Percentiles rank a stretch among this genome's conserved stretches.
Evolutionary conservation across 2,888 invertebrate species (phyloP).

Genomic region (Andrena chrysosceles): DNA sequence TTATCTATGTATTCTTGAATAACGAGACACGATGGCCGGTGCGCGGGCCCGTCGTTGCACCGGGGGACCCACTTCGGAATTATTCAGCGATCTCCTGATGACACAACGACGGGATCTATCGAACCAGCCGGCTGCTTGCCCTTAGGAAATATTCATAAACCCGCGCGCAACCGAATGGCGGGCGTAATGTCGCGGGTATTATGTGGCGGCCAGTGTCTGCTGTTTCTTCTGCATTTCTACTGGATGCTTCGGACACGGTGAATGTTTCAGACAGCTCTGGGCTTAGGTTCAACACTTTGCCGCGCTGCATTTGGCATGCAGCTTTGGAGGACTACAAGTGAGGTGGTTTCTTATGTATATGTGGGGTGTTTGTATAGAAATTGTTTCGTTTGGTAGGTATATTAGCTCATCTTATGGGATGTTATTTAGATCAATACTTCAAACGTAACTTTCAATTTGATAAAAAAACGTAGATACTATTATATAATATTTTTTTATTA

Average conservation of each 20-base stretch:
- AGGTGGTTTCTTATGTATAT: no score
- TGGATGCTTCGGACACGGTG: not conserved
- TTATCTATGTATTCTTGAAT: conserved; percentile 69
- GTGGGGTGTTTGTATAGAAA: no score
- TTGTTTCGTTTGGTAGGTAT: no score
- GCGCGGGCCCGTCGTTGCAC: conserved; percentile 59
- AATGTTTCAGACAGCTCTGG: conserved; percentile 16
- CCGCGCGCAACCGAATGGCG: conserved; percentile 29
- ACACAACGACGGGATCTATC: conserved; percentile 44
- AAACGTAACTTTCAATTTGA: no score
- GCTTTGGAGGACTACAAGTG: no score
- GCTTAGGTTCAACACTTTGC: not conserved
- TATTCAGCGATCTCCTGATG: conserved; percentile 55
- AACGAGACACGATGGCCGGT: conserved; percentile 56
- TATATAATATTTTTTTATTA: no score
- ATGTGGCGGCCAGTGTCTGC: not conserved
- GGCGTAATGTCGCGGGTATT: not conserved
- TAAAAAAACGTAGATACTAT: no score
- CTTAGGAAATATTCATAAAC: conserved; percentile 49
- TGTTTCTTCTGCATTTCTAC: conserved; percentile 2
- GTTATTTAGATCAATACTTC: no score
- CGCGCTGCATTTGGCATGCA: no score
- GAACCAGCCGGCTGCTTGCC: conserved; percentile 18
- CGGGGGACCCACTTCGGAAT: conserved; percentile 59
- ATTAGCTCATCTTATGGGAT: no score